These are phyloP conservation scores for Camponotus floridanus DNA, from an alignment of 1,140 invertebrate genomes.

Conservation along the genomic window DNA sequence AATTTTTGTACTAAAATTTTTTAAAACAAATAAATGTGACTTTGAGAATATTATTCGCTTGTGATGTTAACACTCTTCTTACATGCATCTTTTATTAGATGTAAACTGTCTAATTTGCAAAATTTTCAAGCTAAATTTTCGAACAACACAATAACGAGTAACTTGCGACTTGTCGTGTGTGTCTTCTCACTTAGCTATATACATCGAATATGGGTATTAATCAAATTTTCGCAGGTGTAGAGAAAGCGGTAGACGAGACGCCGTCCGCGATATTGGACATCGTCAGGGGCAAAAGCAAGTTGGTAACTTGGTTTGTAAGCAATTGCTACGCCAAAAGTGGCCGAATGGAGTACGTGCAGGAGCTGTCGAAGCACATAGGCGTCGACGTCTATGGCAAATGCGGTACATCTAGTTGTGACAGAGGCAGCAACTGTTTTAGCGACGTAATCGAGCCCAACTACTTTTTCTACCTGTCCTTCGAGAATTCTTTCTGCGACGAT, in stretches of 20 bases:
- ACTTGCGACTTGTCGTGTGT: not conserved
- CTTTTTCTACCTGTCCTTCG: constrained; percentile 90
- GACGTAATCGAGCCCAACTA: constrained; percentile 85
- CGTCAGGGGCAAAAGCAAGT: constrained; percentile 77
- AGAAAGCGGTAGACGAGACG: constrained; percentile 43
- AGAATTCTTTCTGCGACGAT: constrained; percentile 88
- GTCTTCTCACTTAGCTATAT: not conserved
- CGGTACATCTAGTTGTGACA: constrained; percentile 82
- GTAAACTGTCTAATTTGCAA: not conserved
- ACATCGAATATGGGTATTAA: constrained; percentile 4
- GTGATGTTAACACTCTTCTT: not conserved
- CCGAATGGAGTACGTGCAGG: constrained; percentile 87
- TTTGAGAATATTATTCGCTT: not conserved
- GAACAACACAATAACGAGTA: constrained; percentile 2
- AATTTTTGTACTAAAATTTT: not conserved
- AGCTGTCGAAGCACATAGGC: constrained; percentile 86
- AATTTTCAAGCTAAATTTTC: not conserved
- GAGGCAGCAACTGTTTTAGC: constrained; percentile 82
- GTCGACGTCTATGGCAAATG: constrained; percentile 92
- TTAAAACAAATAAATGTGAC: not conserved
- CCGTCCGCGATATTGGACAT: constrained; percentile 11
- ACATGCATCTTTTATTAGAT: not conserved
- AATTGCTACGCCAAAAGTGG: constrained; percentile 87
- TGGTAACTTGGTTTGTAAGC: constrained; percentile 89
- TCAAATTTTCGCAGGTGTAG: constrained; percentile 40